Evolutionary conservation across 2,797 vertebrate species (phyloP), one percentile per base, ranked within the genome.

Genomic region (Alosa sapidissima): DNA sequence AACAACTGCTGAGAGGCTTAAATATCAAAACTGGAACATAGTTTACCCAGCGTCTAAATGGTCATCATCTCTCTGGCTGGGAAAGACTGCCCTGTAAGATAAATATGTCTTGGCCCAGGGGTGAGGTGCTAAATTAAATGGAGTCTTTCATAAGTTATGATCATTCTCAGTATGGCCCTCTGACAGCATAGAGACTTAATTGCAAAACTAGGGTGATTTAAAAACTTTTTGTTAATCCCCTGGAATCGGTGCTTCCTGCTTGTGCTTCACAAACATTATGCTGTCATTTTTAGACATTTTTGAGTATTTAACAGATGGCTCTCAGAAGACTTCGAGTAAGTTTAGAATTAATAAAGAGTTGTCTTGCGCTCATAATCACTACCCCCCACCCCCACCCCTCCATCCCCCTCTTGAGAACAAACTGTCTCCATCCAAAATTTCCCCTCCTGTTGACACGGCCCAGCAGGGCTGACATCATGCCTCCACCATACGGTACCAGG

Each of bases 401-500:
- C 21, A 68, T 8, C 72, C 86, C 87, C 81, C 21, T 6, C 47
- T 81, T 4, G 58, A 62, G n/a, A 82, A 81, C 58, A 85, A 36
- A 47, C 49, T 55, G 21, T 58, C 78, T 82, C 52, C 84, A 51
- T 84, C 85, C 65, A 36, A 28, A 87, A 54, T 58, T 75, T 41
- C 24, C 55, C 52, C 89, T 88, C 92, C 90, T 91, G 92, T 93
- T 94, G 92, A 93, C 93, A 89, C 90, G 24, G 81, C 83, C 89
- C 91, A 91, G 91, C 90, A 85, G 91, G 91, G 90, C 90, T 95
- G 94, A 94, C 93, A 92, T 95, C 92, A 95, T 93, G 89, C 86
- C 87, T 86, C 93, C 89, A 90, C 90, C 91, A 83, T 87, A 84
- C 89, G 88, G 94, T 95, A 88, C 95, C 94, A 95, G 95, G 93